These are phyloP conservation scores for Anoplopoma fimbria DNA, from an alignment of 2,113 vertebrate species.

Conservation along the genomic window DNA sequence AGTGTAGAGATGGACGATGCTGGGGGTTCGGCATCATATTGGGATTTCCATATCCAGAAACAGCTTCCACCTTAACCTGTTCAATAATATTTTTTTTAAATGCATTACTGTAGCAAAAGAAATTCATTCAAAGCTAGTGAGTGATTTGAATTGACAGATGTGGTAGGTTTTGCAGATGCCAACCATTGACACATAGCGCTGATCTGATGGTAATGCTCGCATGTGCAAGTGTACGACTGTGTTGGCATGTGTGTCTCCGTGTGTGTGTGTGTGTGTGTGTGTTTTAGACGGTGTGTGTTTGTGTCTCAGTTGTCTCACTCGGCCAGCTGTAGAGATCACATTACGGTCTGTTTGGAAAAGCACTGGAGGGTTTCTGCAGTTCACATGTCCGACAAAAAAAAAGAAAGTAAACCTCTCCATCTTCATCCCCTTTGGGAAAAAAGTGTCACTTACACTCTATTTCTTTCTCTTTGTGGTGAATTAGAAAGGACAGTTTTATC, in stretches of 20 bases:
- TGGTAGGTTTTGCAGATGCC: too few species aligned
- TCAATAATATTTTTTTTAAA: too few species aligned
- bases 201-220: too few species aligned
- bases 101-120: too few species aligned
- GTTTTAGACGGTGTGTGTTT: conserved; percentile 12
- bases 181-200: too few species aligned
- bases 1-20: neutral
- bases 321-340: conserved; percentile 45
- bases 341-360: conserved; percentile 56
- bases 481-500: neutral
- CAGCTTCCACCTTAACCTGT: too few species aligned
- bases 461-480: neutral
- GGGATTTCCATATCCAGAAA: too few species aligned
- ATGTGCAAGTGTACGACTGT: neutral
- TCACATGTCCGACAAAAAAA: conserved; percentile 27
- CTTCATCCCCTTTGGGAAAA: neutral
- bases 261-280: conserved; percentile 11
- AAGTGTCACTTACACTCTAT: neutral
- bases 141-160: too few species aligned
- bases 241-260: neutral
- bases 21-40: too few species aligned
- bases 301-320: conserved; percentile 42
- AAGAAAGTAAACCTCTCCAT: neutral
- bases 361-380: conserved; percentile 36
- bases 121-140: too few species aligned